A percentile compares a stretch with the other conserved stretches of the same genome.
Evolutionary conservation across 1,140 invertebrate species (phyloP).

Genomic region (Drosophila paulistorum): DNA sequence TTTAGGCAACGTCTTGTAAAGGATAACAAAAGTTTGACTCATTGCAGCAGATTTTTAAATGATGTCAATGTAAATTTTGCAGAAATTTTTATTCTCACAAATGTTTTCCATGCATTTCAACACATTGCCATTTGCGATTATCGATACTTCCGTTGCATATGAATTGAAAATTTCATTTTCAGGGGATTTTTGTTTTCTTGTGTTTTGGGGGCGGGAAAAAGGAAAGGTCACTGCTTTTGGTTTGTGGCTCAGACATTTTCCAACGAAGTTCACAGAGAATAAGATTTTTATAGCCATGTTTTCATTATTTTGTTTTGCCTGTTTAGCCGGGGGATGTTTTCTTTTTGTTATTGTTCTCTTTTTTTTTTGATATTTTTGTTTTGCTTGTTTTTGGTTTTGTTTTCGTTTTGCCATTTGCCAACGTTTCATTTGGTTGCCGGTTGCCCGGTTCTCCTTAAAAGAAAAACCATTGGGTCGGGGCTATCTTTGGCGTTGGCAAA

Average conservation of each 20-base stretch:
- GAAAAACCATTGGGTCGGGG: background rate
- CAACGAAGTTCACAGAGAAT: slow-evolving; percentile 35
- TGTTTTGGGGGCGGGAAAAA: slow-evolving; percentile 3
- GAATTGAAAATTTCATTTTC: background rate
- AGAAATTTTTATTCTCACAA: no score
- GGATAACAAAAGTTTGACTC: no score
- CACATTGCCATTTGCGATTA: background rate
- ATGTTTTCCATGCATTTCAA: background rate
- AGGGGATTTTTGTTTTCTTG: slow-evolving; percentile 30
- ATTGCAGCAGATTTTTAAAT: no score
- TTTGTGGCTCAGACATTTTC: slow-evolving; percentile 48
- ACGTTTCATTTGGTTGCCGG: background rate
- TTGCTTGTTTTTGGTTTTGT: slow-evolving; percentile 47
- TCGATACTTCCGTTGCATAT: slow-evolving; percentile 3
- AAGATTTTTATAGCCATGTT: slow-evolving; percentile 55
- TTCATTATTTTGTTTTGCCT: slow-evolving; percentile 33
- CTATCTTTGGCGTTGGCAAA: no score
- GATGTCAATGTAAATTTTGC: no score
- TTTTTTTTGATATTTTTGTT: background rate
- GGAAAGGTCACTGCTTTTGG: slow-evolving; percentile 37
- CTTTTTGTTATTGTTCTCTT: background rate
- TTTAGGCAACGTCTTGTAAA: no score
- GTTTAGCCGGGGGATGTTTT: slow-evolving; percentile 27
- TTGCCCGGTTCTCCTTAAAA: background rate
- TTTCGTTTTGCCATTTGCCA: slow-evolving; percentile 47